These are phyloP conservation scores for Tetramorium bicarinatum DNA, from an alignment of 2,888 invertebrate genomes.

Conservation along the genomic window DNA sequence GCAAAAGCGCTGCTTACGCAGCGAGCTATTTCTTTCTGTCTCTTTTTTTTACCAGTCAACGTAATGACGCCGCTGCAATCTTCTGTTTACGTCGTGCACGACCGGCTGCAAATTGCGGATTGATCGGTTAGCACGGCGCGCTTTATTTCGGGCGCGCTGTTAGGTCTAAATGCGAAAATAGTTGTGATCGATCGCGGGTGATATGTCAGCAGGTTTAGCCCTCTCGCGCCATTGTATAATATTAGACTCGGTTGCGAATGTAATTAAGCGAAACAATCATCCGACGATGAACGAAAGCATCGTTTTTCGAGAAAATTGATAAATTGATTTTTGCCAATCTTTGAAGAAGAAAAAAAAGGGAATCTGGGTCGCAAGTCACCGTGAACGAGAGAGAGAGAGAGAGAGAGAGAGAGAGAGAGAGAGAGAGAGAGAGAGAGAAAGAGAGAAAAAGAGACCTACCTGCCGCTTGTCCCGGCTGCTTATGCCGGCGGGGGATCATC, in stretches of 20 bases:
- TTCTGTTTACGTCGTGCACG: conserved; percentile 8
- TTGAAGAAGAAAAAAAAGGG: not conserved
- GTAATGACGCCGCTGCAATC: conserved; percentile 17
- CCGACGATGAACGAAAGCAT: not conserved
- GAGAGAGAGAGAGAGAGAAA: too few relatives aligned
- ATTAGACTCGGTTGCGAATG: not conserved
- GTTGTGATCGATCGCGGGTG: conserved; percentile 16
- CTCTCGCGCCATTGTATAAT: not conserved
- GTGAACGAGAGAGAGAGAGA: not conserved
- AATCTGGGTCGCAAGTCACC: not conserved
- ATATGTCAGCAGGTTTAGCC: conserved; percentile 13
- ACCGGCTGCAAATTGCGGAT: conserved; percentile 54
- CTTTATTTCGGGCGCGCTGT: conserved; percentile 23
- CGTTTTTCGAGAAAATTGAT: not conserved
- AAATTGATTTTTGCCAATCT: not conserved
- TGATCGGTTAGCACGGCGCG: not conserved
- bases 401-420: too few relatives aligned
- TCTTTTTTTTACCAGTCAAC: conserved; percentile 15
- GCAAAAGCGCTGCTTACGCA: conserved; percentile 36
- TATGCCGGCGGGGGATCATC: conserved; percentile 71
- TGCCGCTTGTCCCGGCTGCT: conserved; percentile 5
- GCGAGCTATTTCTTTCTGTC: not conserved
- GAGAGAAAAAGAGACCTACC: not conserved
- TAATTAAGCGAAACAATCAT: not conserved
- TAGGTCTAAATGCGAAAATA: conserved; percentile 30